Conservation (phyloP, 2,113 vertebrate species). For the Entomyzon cyanotis region DNA sequence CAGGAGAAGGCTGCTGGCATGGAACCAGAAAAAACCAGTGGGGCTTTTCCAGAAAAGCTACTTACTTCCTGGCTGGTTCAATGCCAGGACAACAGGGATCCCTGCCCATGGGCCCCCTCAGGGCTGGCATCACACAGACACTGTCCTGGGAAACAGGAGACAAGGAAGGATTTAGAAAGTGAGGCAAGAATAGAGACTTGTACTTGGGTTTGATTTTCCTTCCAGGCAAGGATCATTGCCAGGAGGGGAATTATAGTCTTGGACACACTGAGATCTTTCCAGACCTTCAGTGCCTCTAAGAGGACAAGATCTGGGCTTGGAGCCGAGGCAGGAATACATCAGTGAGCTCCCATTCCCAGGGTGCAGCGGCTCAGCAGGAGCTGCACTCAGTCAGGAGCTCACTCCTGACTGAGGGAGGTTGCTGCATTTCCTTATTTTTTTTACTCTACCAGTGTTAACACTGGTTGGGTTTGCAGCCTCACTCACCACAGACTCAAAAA, state of each 20-base stretch:
- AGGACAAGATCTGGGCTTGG: neutral
- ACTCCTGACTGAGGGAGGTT: neutral
- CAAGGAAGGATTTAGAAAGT: neutral
- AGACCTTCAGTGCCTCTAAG: neutral
- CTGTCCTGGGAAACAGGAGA: constrained; percentile 15
- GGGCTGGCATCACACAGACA: neutral
- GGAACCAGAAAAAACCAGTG: neutral
- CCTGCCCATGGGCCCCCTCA: neutral
- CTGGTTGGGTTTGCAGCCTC: neutral
- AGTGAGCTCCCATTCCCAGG: neutral
- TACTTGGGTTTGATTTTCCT: constrained; percentile 2
- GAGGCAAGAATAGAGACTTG: neutral
- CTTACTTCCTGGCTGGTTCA: neutral
- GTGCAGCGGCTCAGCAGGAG: neutral
- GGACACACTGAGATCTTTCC: neutral
- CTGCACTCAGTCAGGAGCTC: neutral
- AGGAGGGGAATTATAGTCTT: constrained; percentile 1
- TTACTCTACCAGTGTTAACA: neutral
- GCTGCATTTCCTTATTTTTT: neutral
- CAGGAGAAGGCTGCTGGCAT: neutral
- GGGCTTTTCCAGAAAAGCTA: neutral
- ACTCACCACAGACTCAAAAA: neutral
- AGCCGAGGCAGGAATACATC: neutral
- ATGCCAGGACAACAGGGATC: neutral
- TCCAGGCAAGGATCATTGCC: constrained; percentile 11